Evolutionary conservation across 37 sponge, comb jelly and placozoan species (phyloP), one percentile per base, ranked within the genome.

Genomic region (Petrosia ficiformis): DNA sequence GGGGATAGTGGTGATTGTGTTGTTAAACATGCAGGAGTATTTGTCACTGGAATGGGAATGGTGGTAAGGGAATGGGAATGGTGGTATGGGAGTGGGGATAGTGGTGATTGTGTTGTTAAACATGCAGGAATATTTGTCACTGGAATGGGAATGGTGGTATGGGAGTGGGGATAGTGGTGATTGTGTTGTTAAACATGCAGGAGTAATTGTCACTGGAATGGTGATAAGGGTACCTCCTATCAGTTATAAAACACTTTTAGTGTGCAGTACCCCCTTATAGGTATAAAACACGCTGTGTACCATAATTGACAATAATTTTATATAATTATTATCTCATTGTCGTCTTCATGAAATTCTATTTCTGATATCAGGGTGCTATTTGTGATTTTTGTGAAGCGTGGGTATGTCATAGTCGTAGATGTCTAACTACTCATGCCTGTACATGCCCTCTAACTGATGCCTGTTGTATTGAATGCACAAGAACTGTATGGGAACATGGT

Each of bases 311-410:
- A 76, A 37, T 1, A 61, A 21, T 32, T 14, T 48, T 48, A 8
- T 48, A 48, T 48, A 8, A 19, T 48, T 48, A 19, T 19, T 48
- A 48, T 48, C 54, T 48, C 54, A n/a, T n/a, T n/a, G n/a, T 48
- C 14, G 54, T 48, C 54, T 48, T 48, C 54, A 48, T 48, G n/a
- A n/a, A n/a, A 19, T 16, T 48, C 54, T 48, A 6, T n/a, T 29
- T 61, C 26, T 61, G 5, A 5, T n/a, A 73, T 2, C 33, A 94
- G 95, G 99, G 99, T 70, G 99, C 99, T 61, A 88, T 99, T 4
- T 99, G 99, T 88, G 99, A 99, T 65, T 90, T 93, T 82, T 99
- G 99, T 75, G 99, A 99, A 67, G 94, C 92, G 4, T 99, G 88
- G 84, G 83, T 99, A n/a, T 99, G 99, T 84, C 99, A 99, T 72